Conservation (phyloP, 2,888 invertebrate species). For the Eristalinus sepulchralis region DNA sequence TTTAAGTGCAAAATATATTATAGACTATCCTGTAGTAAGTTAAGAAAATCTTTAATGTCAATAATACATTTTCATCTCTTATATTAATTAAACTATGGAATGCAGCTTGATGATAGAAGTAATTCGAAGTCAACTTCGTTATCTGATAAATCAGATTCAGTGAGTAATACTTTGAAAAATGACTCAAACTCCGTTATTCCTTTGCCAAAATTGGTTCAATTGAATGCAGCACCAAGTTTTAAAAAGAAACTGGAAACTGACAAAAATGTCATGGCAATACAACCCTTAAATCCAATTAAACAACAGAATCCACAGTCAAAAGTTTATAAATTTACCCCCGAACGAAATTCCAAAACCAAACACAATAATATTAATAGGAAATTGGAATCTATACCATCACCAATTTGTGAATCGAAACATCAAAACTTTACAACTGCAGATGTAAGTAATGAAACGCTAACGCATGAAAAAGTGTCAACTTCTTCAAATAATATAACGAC, state of each 20-base stretch:
- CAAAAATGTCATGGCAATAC: background rate
- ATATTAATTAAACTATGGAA: slow-evolving; percentile 46
- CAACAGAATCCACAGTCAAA: slow-evolving; percentile 44
- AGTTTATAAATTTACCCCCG: slow-evolving; percentile 35
- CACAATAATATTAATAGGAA: slow-evolving; percentile 7
- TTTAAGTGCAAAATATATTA: background rate
- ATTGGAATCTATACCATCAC: background rate
- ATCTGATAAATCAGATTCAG: slow-evolving; percentile 63
- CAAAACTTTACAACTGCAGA: slow-evolving; percentile 51
- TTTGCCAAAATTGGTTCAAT: slow-evolving; percentile 20
- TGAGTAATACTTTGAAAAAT: slow-evolving; percentile 47
- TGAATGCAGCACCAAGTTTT: slow-evolving; percentile 37
- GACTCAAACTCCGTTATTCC: slow-evolving; percentile 14
- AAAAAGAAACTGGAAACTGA: slow-evolving; percentile 46
- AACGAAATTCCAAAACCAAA: slow-evolving; percentile 28
- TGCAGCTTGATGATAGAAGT: slow-evolving; percentile 64
- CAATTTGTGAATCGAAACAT: slow-evolving; percentile 38
- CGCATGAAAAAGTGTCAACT: slow-evolving; percentile 37
- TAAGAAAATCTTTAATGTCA: background rate
- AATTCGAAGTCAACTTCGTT: slow-evolving; percentile 56
- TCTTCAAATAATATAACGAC: slow-evolving; percentile 50
- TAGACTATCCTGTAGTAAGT: background rate
- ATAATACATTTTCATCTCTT: slow-evolving; percentile 43
- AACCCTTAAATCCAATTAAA: background rate
- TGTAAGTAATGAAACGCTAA: slow-evolving; percentile 59